Conservation (phyloP, 2,113 vertebrate genomes). For the Spizaetus ornatus region DNA sequence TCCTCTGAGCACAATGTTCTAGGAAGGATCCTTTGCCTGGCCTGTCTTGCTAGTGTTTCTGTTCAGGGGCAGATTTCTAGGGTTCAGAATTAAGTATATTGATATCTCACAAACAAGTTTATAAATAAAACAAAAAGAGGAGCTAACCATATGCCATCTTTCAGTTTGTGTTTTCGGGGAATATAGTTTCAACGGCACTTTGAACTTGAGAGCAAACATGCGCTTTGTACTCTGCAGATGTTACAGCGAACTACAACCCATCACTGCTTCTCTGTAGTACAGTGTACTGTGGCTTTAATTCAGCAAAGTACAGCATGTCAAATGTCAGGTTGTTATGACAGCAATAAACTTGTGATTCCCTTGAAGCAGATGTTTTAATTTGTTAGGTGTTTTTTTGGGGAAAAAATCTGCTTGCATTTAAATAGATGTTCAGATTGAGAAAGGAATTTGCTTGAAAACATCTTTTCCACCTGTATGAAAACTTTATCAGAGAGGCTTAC, state of each 20-base stretch:
- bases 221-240: slow-evolving; percentile 39
- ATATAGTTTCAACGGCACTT: slow-evolving; percentile 47
- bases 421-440: slow-evolving; percentile 32
- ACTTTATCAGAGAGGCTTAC: not conserved
- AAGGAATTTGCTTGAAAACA: slow-evolving; percentile 38
- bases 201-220: slow-evolving; percentile 55
- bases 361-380: slow-evolving; percentile 63
- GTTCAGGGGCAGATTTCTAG: not conserved
- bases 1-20: not conserved
- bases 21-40: not conserved
- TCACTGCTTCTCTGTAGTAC: not conserved
- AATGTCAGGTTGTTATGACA: slow-evolving; percentile 58
- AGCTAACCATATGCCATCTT: slow-evolving; percentile 42
- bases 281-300: slow-evolving; percentile 15
- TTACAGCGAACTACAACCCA: slow-evolving; percentile 37
- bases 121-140: slow-evolving; percentile 65
- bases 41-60: not conserved
- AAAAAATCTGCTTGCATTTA: slow-evolving; percentile 42
- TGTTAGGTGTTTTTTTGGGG: not conserved
- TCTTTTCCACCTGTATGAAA: slow-evolving; percentile 38
- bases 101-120: slow-evolving; percentile 61
- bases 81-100: slow-evolving; percentile 51
- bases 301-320: not conserved
- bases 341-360: slow-evolving; percentile 38
- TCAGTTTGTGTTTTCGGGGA: slow-evolving; percentile 22